phyloP scores from a whole-genome alignment of 2,113 vertebrate genomes.

The Amazona guildingii region DNA sequence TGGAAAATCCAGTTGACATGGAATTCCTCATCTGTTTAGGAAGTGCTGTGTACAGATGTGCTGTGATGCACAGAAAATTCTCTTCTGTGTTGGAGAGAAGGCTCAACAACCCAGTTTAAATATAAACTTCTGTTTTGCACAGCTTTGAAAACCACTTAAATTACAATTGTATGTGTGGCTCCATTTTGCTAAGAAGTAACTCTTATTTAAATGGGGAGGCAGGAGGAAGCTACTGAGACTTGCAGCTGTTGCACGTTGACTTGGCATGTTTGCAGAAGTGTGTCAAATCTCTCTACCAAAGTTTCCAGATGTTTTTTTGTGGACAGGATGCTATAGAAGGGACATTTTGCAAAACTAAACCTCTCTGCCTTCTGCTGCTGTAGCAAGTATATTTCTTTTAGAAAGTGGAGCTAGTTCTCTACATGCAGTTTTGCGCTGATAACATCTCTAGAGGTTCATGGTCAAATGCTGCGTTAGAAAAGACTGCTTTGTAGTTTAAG shows the following conservation, averaged over 20 bases:
- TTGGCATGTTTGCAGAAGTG: not conserved
- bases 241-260: not conserved
- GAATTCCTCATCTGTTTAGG: not conserved
- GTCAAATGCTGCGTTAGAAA: not conserved
- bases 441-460: not conserved
- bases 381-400: not conserved
- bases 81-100: not conserved
- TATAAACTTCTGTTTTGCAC: not conserved
- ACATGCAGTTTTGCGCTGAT: not conserved
- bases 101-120: not conserved
- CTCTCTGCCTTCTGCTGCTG: not conserved
- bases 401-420: not conserved
- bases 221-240: not conserved
- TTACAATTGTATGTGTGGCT: not conserved
- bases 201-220: not conserved
- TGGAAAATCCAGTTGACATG: not conserved
- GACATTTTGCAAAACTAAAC: not conserved
- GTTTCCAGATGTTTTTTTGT: not conserved
- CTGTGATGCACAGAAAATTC: not conserved
- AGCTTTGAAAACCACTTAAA: not conserved
- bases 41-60: not conserved
- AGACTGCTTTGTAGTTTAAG: not conserved
- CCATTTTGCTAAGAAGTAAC: not conserved
- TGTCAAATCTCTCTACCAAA: not conserved
- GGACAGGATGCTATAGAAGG: not conserved